Base-by-base conservation (phyloP, 2,113 vertebrate species). In the Pheucticus melanocephalus region DNA sequence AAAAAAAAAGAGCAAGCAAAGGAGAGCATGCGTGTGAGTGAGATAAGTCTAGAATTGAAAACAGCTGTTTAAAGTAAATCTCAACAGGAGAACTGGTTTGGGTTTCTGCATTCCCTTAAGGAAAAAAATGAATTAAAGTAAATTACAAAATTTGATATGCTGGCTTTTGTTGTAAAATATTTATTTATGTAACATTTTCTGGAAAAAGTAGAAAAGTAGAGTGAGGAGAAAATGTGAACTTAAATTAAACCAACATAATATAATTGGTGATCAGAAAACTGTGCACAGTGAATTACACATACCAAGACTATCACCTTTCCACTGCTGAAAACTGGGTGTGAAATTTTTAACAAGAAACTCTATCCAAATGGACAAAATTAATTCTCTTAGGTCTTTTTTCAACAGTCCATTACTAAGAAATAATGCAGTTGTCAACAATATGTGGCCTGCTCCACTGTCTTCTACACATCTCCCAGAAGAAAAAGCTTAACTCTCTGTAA, bases 241-340 rank as follows among this genome's bases (percentile, higher is more conserved):
- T 69, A 42, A 61, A 56, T 35, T 53, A 54, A 80, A 50, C 0
- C 4, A 47, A 28, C 4, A 20, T 24, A 45, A 73, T 37, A 22
- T 24, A 75, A 33, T 8, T 56, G 9, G 2, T 51, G 12, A 21
- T 48, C 16, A 77, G 10, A 72, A 77, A 81, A 50, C 24, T 70
- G 4, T 51, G 5, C 23, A 18, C 4, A 15, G 16, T 48, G 70
- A 71, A 48, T 40, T 50, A 42, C 5, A 50, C 9, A 8, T n/a
- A 57, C 2, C 11, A 54, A 39, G 15, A 15, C 10, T 59, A 57
- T 45, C 3, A 37, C 4, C 3, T 70, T 82, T 50, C 7, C 28
- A 28, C 4, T 39, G 6, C 20, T 66, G 15, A 76, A 75, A 88
- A 71, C 7, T 16, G 1, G 5, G 12, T 0, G 0, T 15, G 19